Evolutionary conservation across 2,888 invertebrate genomes (phyloP), one percentile per base, ranked within the genome.

Genomic region (Napeogenes sylphis): DNA sequence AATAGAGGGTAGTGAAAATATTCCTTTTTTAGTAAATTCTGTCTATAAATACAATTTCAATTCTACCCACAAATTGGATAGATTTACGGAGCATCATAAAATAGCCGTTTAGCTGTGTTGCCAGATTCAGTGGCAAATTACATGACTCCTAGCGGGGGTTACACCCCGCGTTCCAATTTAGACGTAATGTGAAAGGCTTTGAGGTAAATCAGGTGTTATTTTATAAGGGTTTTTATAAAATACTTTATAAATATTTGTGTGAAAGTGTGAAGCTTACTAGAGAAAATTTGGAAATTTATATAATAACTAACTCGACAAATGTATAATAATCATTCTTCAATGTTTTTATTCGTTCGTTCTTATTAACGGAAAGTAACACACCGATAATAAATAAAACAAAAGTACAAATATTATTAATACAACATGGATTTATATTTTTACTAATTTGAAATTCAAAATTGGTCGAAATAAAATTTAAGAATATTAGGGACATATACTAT

Each of bases 91-190:
- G 38, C 47, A 59, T 58, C 66, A 63, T 70, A 70, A 70, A 70
- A 70, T 68, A 61, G 59, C 61, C 61, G 63, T 70, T 71, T 70
- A 68, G 67, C 68, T 64, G 68, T 68, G 69, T 70, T 63, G 69
- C 68, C 68, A 67, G 68, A 63, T 71, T 63, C 61, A 65, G 67
- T 62, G 58, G 58, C 65, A 71, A 73, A 71, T 73, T 73, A 71
- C 72, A 71, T 62, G 65, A 65, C 63, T 69, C 72, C 71, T 68
- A 67, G 72, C 70, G 75, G 72, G 70, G 71, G 75, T 77, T 75
- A 77, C 75, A 77, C 80, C 64, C 58, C 69, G 72, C 65, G 67
- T 79, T 78, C 81, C 81, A 79, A 81, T 81, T 82, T 83, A 76
- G 78, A 35, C 60, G 78, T 77, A 78, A 83, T 81, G 75, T 74